Evolutionary conservation across 2,797 vertebrate species (phyloP).

Genomic region (Catharus ustulatus): DNA sequence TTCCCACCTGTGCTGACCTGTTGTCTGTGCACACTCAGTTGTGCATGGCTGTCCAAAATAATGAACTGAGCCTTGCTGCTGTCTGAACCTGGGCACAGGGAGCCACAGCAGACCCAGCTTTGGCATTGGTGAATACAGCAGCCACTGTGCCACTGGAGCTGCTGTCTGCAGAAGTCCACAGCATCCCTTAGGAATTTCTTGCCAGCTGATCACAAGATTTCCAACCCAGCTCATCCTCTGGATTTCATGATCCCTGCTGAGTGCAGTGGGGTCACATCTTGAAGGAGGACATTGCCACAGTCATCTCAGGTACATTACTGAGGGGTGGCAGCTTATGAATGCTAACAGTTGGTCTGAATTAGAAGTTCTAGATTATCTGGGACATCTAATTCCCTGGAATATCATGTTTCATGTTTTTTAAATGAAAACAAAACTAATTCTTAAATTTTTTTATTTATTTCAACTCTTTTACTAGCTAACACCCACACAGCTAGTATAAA

Average conservation of each 20-base stretch:
- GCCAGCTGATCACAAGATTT: neutral
- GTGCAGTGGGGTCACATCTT: neutral
- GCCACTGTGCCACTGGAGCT: neutral
- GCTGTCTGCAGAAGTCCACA: neutral
- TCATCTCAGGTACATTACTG: neutral
- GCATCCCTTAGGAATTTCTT: neutral
- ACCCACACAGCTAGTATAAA: neutral
- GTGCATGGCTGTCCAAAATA: accelerated
- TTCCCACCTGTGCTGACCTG: neutral
- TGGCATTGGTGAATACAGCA: neutral
- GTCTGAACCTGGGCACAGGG: neutral
- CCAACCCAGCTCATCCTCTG: neutral
- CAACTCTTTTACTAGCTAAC: neutral
- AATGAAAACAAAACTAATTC: neutral
- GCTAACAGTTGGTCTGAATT: neutral
- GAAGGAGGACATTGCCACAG: neutral
- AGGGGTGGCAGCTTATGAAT: neutral
- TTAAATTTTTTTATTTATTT: neutral
- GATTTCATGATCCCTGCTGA: neutral
- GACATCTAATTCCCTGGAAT: neutral
- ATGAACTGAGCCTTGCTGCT: neutral
- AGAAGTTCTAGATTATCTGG: neutral
- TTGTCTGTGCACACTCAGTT: neutral
- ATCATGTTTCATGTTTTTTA: neutral
- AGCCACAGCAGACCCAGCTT: neutral